A percentile compares a stretch with the other conserved stretches of the same genome.
Evolutionary conservation across 2,797 vertebrate species (phyloP).

Genomic region (Microhierax caerulescens): DNA sequence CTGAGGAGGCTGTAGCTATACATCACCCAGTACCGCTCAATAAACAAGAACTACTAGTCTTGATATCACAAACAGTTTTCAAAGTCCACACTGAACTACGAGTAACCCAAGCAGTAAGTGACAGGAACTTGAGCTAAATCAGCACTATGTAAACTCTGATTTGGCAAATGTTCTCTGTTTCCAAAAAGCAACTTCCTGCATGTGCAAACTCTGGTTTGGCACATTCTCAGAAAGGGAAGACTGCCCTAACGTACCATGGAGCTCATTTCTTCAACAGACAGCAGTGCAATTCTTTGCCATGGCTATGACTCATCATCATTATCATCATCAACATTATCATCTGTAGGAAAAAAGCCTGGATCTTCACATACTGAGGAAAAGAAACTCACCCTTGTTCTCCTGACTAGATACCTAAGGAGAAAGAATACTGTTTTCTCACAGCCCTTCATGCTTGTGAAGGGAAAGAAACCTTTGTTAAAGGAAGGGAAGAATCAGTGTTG

Average conservation of each 20-base stretch:
- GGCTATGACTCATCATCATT: neutral
- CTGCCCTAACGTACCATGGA: neutral
- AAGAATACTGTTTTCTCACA: neutral
- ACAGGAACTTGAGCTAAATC: neutral
- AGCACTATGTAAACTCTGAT: neutral
- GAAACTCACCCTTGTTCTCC: neutral
- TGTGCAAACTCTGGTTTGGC: neutral
- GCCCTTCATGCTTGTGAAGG: neutral
- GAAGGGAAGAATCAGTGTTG: neutral
- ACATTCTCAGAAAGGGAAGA: neutral
- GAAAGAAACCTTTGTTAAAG: neutral
- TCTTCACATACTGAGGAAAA: neutral
- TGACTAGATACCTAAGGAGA: neutral
- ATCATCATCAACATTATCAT: accelerated
- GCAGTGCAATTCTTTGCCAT: neutral
- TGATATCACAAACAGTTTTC: neutral
- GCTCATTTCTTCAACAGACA: neutral
- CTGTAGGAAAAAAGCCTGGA: neutral
- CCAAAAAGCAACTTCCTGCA: neutral
- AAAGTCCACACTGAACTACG: neutral
- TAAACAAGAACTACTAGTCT: neutral
- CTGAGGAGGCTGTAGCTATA: neutral
- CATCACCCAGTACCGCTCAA: neutral
- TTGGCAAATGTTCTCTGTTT: neutral
- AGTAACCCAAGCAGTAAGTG: neutral